phyloP scores from a whole-genome alignment of 1,140 invertebrate genomes.

The Acromyrmex charruanus region DNA sequence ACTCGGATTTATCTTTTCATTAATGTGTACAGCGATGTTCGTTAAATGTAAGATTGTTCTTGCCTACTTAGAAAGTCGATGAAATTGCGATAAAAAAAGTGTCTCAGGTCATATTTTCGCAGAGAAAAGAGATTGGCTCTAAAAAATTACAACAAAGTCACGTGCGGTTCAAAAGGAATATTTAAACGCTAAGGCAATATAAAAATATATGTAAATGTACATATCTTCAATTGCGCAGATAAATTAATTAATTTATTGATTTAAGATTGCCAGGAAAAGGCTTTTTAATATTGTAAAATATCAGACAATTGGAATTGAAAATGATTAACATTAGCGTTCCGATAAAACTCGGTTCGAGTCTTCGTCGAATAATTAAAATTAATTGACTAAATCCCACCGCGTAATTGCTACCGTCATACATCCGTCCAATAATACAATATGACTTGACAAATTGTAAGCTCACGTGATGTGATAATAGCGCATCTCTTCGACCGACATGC shows the following conservation, averaged over 20 bases:
- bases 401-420: constrained; percentile 11
- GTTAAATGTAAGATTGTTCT: constrained; percentile 10
- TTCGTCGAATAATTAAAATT: constrained; percentile 12
- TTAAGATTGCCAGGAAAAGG: too few species aligned
- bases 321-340: neutral
- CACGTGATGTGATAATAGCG: constrained; percentile 28
- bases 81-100: neutral
- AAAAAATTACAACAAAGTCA: neutral
- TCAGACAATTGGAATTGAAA: neutral
- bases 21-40: neutral
- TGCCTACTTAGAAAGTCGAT: neutral
- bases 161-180: neutral
- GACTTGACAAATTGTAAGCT: constrained; percentile 31
- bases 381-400: neutral
- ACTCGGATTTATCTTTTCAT: constrained; percentile 13
- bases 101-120: neutral
- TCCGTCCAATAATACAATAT: constrained; percentile 13
- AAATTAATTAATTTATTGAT: constrained; percentile 12
- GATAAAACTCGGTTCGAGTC: neutral
- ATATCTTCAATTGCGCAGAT: neutral
- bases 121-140: neutral
- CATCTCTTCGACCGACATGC: neutral
- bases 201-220: neutral
- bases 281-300: neutral
- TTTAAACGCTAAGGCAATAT: neutral